Base-by-base conservation (phyloP, 2,113 vertebrate species). In the Tretioscincus oriximinensis region DNA sequence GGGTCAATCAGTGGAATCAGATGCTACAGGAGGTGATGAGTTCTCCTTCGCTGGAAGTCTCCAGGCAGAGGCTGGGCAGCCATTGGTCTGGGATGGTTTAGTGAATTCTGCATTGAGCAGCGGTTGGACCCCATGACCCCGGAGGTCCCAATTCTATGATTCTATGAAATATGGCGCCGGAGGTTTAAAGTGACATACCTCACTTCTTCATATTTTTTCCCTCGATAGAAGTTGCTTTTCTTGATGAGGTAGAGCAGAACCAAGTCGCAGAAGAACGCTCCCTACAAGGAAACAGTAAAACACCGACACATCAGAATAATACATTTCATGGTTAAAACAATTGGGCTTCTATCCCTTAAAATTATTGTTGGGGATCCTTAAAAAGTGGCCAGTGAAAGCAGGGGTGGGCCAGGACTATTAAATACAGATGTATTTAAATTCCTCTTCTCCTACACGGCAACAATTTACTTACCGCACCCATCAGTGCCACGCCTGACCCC, bases 211-310 rank as follows among this genome's bases (percentile, higher is more conserved):
- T 97, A 99, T 87, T 99, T 99, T 89, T 95, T 98, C 81, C 97
- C 95, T 63, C 98, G 85, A 87, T 99, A 99, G 81, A 97, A 97
- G 61, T 97, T 96, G 82, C 98, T 98, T 11, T 97, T 98, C 91
- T 95, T 97, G 93, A 98, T 97, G 90, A 99, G 86, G 90, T 99
- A 98, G n/a, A 99, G 91, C 26, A 99, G 94, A 58, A 99, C 96
- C 94, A 99, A 93, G 85, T 99, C 98, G 77, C 98, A 99, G 77
- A 94, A 93, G 92, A 99, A 99, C 67, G 97, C 96, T 31, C 96
- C 98, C 98, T 99, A 89, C 73, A 88, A 26, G 63, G 12, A 90
- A 78, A 79, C 4, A 81, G 28, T 5, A 22, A 18, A 1, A 45
- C 31, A 21, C 7, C 0, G 28, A 16, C 51, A 20, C 20, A 51